Conservation (phyloP, 2,888 invertebrate genomes). For the Dicyrtomina minuta region DNA sequence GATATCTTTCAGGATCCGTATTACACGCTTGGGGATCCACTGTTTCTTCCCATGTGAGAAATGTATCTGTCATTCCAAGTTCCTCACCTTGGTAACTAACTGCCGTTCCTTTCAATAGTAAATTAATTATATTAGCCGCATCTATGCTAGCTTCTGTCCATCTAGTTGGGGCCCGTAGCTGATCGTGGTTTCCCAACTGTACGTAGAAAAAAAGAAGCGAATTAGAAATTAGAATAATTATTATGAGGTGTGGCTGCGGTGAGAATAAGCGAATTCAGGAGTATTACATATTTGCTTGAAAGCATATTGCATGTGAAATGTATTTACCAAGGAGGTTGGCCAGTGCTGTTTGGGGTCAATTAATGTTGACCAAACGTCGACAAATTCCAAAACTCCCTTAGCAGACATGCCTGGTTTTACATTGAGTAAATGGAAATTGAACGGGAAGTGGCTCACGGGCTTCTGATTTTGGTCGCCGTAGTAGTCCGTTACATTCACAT, state of each 20-base stretch:
- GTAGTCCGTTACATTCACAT: constrained; percentile 1
- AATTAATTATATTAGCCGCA: constrained; percentile 76
- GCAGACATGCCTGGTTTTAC: background rate
- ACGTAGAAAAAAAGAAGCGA: background rate
- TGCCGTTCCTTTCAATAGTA: constrained; percentile 66
- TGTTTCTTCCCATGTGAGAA: constrained; percentile 33
- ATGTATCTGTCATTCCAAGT: constrained; percentile 45
- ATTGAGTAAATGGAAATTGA: constrained; percentile 54
- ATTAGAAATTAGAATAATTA: background rate
- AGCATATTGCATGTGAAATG: too few relatives aligned
- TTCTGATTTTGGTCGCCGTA: constrained; percentile 22
- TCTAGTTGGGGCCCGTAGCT: constrained; percentile 69
- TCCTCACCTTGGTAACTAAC: constrained; percentile 48
- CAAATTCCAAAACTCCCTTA: constrained; percentile 63
- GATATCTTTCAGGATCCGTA: constrained; percentile 65
- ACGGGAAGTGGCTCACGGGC: constrained; percentile 54
- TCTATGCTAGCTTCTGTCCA: constrained; percentile 63
- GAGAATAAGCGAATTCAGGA: too few relatives aligned
- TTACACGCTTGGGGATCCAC: constrained; percentile 67
- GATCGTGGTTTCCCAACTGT: constrained; percentile 67
- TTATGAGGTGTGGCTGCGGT: background rate
- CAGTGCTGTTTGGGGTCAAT: constrained; percentile 55
- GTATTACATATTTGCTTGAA: too few relatives aligned
- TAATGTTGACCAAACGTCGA: constrained; percentile 64
- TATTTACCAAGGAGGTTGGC: constrained; percentile 57